phyloP scores from a whole-genome alignment of 1,140 invertebrate species.

The Papilio dardanus region DNA sequence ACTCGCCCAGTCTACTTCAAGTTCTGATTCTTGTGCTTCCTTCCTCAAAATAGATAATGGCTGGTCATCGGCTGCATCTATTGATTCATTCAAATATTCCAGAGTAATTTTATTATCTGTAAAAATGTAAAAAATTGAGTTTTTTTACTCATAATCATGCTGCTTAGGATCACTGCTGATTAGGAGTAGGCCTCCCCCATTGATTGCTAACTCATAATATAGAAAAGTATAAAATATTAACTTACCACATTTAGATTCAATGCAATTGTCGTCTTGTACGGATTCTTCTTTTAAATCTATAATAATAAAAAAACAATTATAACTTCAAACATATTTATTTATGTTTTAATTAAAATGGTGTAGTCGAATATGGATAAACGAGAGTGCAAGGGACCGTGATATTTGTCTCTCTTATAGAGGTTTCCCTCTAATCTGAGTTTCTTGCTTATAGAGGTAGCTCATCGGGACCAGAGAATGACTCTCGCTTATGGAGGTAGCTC shows the following conservation, averaged over 20 bases:
- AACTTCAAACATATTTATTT: no score
- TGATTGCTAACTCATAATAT: no score
- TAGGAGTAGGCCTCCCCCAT: no score
- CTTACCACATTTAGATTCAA: slow-evolving; percentile 19
- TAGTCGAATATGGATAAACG: no score
- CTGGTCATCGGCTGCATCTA: slow-evolving; percentile 40
- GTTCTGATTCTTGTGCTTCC: slow-evolving; percentile 29
- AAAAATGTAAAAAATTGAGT: not conserved
- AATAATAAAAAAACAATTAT: not conserved
- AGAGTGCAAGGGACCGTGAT: no score
- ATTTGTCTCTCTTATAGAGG: no score
- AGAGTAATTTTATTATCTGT: slow-evolving; percentile 35
- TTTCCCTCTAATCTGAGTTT: no score
- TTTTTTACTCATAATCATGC: not conserved
- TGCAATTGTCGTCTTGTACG: not conserved
- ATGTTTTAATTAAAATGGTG: not conserved
- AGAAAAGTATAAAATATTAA: not conserved
- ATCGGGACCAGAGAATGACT: no score
- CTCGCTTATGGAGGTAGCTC: no score
- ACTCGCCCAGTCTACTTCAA: slow-evolving; percentile 16
- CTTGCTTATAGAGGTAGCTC: no score
- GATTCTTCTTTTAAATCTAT: slow-evolving; percentile 30
- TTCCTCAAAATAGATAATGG: slow-evolving; percentile 39
- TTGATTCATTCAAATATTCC: not conserved
- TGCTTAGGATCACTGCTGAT: no score